These are phyloP conservation scores for Meriones psammophilus DNA, from an alignment of 2,797 vertebrate species.

Conservation along the genomic window DNA sequence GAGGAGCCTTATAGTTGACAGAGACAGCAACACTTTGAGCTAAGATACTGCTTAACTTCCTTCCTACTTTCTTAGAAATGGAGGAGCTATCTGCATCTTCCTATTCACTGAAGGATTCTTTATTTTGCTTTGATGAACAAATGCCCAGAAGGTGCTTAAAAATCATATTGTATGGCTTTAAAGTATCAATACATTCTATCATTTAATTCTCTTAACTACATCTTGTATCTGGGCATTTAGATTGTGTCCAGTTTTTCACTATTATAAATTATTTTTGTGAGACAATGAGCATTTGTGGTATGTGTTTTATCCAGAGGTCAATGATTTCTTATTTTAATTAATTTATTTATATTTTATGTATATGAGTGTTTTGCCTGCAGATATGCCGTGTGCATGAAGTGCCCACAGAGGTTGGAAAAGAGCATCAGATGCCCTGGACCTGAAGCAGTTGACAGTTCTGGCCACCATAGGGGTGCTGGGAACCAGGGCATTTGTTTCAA, in stretches of 20 bases:
- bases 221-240: not conserved
- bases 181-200: not conserved
- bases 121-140: not conserved
- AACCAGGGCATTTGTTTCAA: not conserved
- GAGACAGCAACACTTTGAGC: not conserved
- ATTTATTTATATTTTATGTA: too few species aligned
- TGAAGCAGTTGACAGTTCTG: not conserved
- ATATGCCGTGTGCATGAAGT: not conserved
- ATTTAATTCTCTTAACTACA: not conserved
- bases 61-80: not conserved
- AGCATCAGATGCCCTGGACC: not conserved
- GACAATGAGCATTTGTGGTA: not conserved
- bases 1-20: not conserved
- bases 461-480: not conserved
- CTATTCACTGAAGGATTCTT: not conserved
- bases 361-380: not conserved
- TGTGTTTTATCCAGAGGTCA: not conserved
- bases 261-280: not conserved
- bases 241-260: not conserved
- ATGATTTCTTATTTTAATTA: not conserved
- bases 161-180: not conserved
- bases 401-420: too few species aligned
- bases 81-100: not conserved
- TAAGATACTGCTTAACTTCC: not conserved
- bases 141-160: not conserved